Conservation (phyloP, 2,797 vertebrate species). For the Xiphorhynchus erythropygius region DNA sequence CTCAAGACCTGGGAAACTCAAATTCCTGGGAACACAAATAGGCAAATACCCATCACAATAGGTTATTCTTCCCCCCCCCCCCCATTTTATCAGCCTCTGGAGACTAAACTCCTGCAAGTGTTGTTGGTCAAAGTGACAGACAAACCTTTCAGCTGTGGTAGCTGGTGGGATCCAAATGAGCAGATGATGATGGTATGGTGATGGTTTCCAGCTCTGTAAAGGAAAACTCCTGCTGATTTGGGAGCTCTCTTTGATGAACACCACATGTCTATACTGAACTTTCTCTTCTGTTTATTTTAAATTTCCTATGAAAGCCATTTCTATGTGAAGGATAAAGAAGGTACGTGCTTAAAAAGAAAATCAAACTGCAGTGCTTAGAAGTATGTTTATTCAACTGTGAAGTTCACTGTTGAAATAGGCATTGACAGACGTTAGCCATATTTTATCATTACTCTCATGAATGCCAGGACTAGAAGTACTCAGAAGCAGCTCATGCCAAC, state of each 20-base stretch:
- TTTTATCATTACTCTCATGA: not conserved
- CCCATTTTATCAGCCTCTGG: not conserved
- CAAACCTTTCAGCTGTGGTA: not conserved
- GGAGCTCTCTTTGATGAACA: constrained; percentile 15
- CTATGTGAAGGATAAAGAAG: constrained; percentile 48
- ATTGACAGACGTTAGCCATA: not conserved
- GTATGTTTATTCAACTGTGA: constrained; percentile 66
- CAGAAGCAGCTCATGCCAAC: not conserved
- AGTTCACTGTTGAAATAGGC: not conserved
- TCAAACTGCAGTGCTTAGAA: constrained; percentile 17
- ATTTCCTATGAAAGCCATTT: constrained; percentile 26
- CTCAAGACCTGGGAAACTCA: not conserved
- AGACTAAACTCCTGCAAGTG: not conserved
- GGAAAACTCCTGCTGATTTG: constrained; percentile 19
- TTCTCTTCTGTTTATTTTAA: constrained; percentile 42
- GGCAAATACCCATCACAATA: not conserved
- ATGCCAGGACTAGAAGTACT: constrained; percentile 6
- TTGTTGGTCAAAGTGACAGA: not conserved
- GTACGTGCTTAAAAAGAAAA: constrained; percentile 61
- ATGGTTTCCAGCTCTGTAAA: not conserved
- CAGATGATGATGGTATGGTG: not conserved
- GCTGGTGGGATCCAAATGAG: not conserved
- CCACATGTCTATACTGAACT: not conserved
- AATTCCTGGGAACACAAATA: not conserved
- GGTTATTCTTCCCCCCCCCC: fast-evolving